phyloP scores from a whole-genome alignment of 2,797 vertebrate species.

The Hybognathus amarus region DNA sequence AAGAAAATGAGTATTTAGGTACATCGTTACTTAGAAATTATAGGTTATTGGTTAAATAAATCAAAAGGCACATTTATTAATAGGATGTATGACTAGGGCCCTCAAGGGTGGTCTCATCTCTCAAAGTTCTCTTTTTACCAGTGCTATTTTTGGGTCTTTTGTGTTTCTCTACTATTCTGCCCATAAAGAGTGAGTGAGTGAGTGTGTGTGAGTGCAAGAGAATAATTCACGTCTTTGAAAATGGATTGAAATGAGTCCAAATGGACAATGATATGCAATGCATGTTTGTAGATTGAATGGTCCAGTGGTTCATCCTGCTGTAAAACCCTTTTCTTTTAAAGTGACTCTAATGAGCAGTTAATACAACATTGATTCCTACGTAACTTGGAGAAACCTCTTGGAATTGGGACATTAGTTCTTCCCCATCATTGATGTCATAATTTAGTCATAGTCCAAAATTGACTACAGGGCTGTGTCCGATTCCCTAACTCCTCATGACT shows the following conservation, averaged over 20 bases:
- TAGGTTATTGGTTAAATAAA: slow-evolving; percentile 84
- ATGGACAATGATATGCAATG: slow-evolving; percentile 19
- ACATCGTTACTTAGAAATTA: slow-evolving; percentile 83
- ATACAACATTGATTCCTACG: slow-evolving; percentile 33
- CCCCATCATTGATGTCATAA: slow-evolving; percentile 16
- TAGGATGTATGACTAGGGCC: slow-evolving; percentile 79
- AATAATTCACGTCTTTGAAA: slow-evolving; percentile 6
- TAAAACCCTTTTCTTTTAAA: slow-evolving; percentile 30
- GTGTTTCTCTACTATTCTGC: slow-evolving; percentile 33
- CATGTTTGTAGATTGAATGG: background rate
- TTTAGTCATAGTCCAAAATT: background rate
- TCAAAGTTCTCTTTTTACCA: slow-evolving; percentile 32
- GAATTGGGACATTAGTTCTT: slow-evolving; percentile 11
- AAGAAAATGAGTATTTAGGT: slow-evolving; percentile 75
- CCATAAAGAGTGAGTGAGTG: background rate
- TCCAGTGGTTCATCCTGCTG: slow-evolving; percentile 13
- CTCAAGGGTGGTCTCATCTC: slow-evolving; percentile 70
- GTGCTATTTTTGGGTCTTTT: slow-evolving; percentile 48
- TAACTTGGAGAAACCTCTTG: slow-evolving; percentile 11
- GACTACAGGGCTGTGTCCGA: slow-evolving; percentile 30
- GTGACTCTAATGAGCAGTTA: slow-evolving; percentile 38
- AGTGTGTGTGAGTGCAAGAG: background rate
- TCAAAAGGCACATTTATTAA: slow-evolving; percentile 90
- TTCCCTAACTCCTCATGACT: slow-evolving; percentile 40
- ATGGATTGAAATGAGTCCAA: slow-evolving; percentile 28